Evolutionary conservation across 2,113 vertebrate species (phyloP).

Genomic region (Herpailurus yagouaroundi): DNA sequence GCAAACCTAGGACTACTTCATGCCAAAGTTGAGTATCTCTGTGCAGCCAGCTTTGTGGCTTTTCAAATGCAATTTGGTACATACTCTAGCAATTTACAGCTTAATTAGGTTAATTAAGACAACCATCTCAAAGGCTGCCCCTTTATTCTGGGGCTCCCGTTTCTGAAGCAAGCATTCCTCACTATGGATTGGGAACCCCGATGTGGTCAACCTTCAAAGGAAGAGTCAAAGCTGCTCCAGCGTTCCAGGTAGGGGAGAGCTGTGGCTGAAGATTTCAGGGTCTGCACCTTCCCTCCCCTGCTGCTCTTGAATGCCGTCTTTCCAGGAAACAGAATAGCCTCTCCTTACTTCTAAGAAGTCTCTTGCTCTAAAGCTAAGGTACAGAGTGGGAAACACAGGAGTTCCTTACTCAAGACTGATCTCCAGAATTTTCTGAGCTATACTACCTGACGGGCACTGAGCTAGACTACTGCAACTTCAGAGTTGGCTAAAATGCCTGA

Average conservation of each 20-base stretch:
- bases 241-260: not conserved
- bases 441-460: fast-evolving
- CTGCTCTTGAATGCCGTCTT: not conserved
- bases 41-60: not conserved
- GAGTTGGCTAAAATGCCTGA: not conserved
- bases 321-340: not conserved
- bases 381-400: not conserved
- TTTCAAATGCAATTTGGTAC: not conserved
- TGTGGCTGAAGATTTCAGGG: not conserved
- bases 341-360: not conserved
- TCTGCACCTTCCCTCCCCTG: no score
- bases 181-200: fast-evolving
- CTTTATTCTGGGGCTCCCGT: not conserved
- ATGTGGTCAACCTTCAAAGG: not conserved
- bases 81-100: not conserved
- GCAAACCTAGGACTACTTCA: not conserved
- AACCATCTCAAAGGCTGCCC: not conserved
- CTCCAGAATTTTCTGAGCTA: not conserved
- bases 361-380: not conserved
- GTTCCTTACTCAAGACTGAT: not conserved
- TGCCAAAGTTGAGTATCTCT: not conserved
- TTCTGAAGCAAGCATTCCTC: not conserved
- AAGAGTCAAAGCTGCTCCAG: not conserved
- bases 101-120: not conserved
- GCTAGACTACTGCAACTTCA: not conserved